These are phyloP conservation scores for Stylophora pistillata DNA, from an alignment of 64 coral and sea anemone genomes.

Conservation along the genomic window DNA sequence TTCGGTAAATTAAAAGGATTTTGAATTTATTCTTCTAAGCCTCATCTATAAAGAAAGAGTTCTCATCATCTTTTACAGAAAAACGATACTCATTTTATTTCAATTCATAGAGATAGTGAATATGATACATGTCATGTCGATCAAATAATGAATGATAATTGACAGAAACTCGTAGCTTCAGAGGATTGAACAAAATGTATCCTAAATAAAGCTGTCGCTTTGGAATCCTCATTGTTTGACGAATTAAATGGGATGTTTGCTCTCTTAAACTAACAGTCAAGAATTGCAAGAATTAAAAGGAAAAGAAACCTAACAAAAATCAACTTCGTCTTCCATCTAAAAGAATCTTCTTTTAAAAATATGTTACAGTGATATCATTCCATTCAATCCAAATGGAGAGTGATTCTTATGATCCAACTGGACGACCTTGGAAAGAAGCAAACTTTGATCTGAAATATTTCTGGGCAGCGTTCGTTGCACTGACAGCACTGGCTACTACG, in stretches of 20 bases:
- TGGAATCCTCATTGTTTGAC: not conserved
- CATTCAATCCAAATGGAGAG: not conserved
- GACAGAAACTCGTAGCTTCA: not conserved
- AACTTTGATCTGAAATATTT: slow-evolving; percentile 65
- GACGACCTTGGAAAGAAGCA: slow-evolving; percentile 49
- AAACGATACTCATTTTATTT: too few species aligned
- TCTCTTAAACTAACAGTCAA: not conserved
- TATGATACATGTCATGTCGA: too few species aligned
- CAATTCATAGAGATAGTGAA: too few species aligned
- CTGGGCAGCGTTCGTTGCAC: slow-evolving; percentile 27
- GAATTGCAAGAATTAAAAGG: not conserved
- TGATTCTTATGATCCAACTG: not conserved
- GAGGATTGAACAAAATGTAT: not conserved
- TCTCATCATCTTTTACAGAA: too few species aligned
- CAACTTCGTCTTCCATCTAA: not conserved
- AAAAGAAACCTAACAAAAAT: not conserved
- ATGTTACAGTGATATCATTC: too few species aligned
- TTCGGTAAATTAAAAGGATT: too few species aligned
- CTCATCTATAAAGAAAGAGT: too few species aligned
- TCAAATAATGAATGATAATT: not conserved
- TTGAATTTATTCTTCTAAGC: too few species aligned
- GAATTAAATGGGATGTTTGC: slow-evolving; percentile 23
- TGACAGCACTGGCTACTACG: slow-evolving; percentile 32
- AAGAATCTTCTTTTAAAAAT: not conserved
- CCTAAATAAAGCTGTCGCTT: not conserved